phyloP scores from a whole-genome alignment of 2,888 invertebrate genomes.

The Rotaria sp. region DNA sequence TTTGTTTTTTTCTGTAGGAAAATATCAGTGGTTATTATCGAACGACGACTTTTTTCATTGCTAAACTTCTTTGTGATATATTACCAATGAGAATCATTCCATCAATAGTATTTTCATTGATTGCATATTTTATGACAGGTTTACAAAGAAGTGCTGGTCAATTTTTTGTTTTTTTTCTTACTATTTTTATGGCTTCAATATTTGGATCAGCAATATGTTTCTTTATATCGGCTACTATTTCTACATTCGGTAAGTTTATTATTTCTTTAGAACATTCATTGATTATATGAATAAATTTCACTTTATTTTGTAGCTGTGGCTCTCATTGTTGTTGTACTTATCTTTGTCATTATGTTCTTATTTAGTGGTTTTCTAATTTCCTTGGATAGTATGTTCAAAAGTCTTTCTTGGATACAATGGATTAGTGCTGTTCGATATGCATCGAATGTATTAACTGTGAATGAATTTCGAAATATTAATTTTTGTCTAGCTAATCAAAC shows the following conservation, averaged over 20 bases:
- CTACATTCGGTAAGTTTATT: constrained; percentile 45
- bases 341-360: constrained; percentile 55
- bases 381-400: constrained; percentile 47
- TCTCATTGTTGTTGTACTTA: constrained; percentile 49
- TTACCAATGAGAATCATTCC: constrained; percentile 39
- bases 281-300: too few species aligned
- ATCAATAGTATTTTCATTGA: constrained; percentile 40
- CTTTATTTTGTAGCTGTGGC: constrained; percentile 44
- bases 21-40: constrained; percentile 43
- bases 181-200: constrained; percentile 48
- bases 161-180: constrained; percentile 43
- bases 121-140: constrained; percentile 41
- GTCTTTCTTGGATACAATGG: constrained; percentile 51
- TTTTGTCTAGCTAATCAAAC: neutral
- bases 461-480: neutral
- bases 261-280: too few species aligned
- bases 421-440: neutral
- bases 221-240: constrained; percentile 48
- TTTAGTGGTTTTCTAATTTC: constrained; percentile 53
- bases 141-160: constrained; percentile 2
- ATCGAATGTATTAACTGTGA: neutral
- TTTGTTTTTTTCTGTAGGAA: neutral
- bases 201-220: constrained; percentile 52
- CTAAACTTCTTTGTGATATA: constrained; percentile 42
- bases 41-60: constrained; percentile 40